Evolutionary conservation across 2,113 vertebrate species (phyloP).

Genomic region (Barbus barbus): DNA sequence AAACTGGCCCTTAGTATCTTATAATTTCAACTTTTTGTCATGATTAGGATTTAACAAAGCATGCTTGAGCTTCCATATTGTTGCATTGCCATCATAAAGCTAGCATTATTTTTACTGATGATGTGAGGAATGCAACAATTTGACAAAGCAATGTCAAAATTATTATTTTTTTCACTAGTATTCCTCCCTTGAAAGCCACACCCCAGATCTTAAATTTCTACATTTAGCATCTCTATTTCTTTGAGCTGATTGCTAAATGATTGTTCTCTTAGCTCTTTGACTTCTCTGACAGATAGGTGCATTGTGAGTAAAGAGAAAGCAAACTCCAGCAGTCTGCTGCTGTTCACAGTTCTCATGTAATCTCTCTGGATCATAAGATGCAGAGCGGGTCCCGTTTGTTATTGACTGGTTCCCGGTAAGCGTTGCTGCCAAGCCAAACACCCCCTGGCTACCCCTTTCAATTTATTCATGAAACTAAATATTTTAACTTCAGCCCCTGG

Average conservation of each 20-base stretch:
- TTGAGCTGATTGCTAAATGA: not conserved
- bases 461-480: conserved; percentile 55
- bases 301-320: conserved; percentile 6
- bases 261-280: conserved; percentile 10
- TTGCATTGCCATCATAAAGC: not conserved
- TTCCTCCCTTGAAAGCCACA: not conserved
- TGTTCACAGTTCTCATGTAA: conserved; percentile 15
- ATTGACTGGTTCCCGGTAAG: conserved; percentile 44
- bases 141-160: not conserved
- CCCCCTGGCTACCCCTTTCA: conserved; percentile 43
- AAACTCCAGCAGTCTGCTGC: conserved; percentile 25
- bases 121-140: not conserved
- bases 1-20: no score
- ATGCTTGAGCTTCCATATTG: not conserved
- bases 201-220: not conserved
- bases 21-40: no score
- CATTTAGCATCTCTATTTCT: not conserved
- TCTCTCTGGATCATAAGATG: conserved; percentile 28
- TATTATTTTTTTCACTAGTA: not conserved
- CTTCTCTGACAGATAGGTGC: conserved; percentile 17
- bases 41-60: not conserved
- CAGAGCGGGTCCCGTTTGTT: conserved; percentile 12
- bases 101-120: not conserved
- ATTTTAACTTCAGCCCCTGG: conserved; percentile 46
- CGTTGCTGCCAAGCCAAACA: conserved; percentile 43